Evolutionary conservation across 2,888 invertebrate genomes (phyloP).

Genomic region (Himalopsyche tibetana): DNA sequence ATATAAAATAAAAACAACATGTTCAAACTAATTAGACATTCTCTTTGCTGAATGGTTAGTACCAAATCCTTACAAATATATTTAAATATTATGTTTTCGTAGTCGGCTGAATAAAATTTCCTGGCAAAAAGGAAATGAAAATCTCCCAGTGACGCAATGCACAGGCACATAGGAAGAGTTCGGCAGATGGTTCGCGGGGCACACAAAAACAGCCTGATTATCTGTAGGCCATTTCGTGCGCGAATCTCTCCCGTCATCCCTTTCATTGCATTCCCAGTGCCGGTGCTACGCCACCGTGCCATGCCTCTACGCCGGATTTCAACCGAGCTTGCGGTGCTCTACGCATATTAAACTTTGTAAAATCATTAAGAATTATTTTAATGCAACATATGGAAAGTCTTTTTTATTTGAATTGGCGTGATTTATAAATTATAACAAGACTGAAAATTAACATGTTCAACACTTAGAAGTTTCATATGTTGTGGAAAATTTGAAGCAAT

Average conservation of each 20-base stretch:
- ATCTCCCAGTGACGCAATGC: constrained; percentile 19
- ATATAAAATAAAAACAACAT: no score
- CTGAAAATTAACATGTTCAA: no score
- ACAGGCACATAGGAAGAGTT: constrained; percentile 12
- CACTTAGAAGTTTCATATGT: no score
- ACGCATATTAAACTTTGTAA: background rate
- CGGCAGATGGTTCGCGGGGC: constrained; percentile 8
- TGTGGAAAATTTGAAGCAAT: no score
- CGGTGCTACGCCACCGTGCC: constrained; percentile 5
- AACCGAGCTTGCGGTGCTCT: constrained; percentile 4
- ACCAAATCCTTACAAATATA: background rate
- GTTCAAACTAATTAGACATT: no score
- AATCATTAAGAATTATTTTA: no score
- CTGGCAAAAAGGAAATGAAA: constrained; percentile 20
- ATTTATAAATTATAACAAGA: no score
- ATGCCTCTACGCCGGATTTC: constrained; percentile 6
- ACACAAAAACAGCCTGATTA: constrained; percentile 30
- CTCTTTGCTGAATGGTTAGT: no score
- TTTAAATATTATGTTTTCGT: background rate
- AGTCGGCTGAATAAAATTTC: background rate
- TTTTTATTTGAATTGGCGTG: no score
- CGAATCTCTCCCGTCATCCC: constrained; percentile 16
- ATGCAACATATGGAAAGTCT: no score
- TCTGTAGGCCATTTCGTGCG: constrained; percentile 16
- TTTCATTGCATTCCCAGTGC: constrained; percentile 26